phyloP scores from a whole-genome alignment of 2,797 vertebrate species.

The Steatocranus sp. region DNA sequence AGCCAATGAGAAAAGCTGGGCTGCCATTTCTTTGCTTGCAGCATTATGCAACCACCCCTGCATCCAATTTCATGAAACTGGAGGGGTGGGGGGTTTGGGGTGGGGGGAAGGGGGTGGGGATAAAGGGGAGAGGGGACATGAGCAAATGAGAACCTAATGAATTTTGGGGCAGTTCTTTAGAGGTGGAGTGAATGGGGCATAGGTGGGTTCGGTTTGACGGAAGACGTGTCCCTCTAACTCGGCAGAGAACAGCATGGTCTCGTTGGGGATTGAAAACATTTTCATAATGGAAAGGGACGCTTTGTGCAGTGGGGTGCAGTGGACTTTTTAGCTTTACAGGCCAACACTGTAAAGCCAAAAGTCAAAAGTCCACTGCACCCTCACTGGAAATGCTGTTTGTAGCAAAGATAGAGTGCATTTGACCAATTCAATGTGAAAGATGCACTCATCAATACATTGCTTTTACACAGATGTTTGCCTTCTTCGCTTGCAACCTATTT shows the following conservation, averaged over 20 bases:
- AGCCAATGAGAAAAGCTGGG: background rate
- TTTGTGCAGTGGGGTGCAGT: background rate
- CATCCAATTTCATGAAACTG: background rate
- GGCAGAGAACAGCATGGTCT: background rate
- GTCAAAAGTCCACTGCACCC: background rate
- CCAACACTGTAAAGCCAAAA: background rate
- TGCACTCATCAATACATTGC: background rate
- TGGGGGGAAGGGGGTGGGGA: rapidly evolving
- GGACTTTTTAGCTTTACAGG: background rate
- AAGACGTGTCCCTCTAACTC: background rate
- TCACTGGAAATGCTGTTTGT: background rate
- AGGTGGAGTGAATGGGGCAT: background rate
- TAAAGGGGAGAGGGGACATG: background rate
- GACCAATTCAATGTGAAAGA: background rate
- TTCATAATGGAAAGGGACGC: background rate
- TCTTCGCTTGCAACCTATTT: rapidly evolving
- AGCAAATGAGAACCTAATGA: background rate
- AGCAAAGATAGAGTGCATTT: background rate
- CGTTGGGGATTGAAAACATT: background rate
- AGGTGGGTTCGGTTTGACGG: background rate
- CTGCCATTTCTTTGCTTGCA: background rate
- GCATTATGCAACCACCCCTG: background rate
- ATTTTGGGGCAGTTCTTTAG: background rate
- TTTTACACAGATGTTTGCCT: background rate
- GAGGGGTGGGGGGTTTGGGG: rapidly evolving